These are phyloP conservation scores for Panthera tigris DNA, from an alignment of 2,113 vertebrate species.

Conservation along the genomic window DNA sequence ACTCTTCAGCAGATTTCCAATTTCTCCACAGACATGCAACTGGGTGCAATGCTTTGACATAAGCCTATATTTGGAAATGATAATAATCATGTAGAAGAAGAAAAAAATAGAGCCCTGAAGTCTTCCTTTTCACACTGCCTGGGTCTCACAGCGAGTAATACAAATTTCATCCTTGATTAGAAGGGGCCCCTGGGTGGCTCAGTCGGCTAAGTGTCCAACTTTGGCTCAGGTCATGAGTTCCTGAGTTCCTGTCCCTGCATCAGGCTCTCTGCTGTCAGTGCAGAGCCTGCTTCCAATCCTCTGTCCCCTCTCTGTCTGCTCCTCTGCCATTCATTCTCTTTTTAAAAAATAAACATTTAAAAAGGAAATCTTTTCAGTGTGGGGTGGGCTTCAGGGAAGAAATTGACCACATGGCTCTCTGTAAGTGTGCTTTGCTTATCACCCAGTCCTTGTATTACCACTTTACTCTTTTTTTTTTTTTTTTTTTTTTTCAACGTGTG, in stretches of 20 bases:
- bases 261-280: too few species aligned
- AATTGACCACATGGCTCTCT: background rate
- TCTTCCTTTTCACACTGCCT: background rate
- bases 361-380: background rate
- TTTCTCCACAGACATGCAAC: background rate
- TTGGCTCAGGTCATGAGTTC: too few species aligned
- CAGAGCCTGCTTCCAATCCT: too few species aligned
- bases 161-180: background rate
- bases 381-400: background rate
- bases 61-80: slow-evolving; percentile 15
- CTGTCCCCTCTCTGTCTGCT: too few species aligned
- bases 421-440: background rate
- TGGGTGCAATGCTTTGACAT: background rate
- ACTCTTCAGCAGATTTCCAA: background rate
- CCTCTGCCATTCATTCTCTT: too few species aligned
- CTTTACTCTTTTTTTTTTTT: background rate
- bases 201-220: too few species aligned
- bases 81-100: background rate
- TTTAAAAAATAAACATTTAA: too few species aligned
- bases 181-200: too few species aligned
- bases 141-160: background rate
- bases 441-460: fast-evolving
- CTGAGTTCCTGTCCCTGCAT: too few species aligned
- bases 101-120: background rate
- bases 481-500: background rate